Percentiles rank a stretch among this genome's conserved stretches.
These are phyloP conservation scores for Recurvirostra avosetta DNA, from an alignment of 2,113 vertebrate species.

Conservation along the genomic window DNA sequence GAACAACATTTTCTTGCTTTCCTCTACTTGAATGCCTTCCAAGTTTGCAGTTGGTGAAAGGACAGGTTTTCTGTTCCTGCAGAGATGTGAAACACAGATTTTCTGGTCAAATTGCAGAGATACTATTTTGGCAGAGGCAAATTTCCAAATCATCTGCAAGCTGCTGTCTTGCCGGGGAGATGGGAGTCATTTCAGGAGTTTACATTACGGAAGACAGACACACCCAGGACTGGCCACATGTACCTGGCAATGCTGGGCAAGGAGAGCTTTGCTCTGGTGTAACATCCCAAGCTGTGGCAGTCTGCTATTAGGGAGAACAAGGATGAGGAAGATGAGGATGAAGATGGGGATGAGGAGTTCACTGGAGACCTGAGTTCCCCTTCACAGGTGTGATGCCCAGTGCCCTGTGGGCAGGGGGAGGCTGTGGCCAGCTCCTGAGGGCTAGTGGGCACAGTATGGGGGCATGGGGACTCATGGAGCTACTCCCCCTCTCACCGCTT, in stretches of 20 bases:
- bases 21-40: neutral
- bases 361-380: neutral
- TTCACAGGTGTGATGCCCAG: neutral
- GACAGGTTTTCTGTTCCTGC: neutral
- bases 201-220: neutral
- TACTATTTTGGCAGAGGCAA: neutral
- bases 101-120: conserved; percentile 17
- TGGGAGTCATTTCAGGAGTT: neutral
- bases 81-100: neutral
- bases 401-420: neutral
- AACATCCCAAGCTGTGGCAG: neutral
- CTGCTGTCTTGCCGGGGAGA: neutral
- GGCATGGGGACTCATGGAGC: neutral
- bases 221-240: neutral
- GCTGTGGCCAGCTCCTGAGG: neutral
- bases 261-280: neutral
- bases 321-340: neutral
- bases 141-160: neutral
- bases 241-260: fast-evolving
- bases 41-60: neutral
- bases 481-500: neutral
- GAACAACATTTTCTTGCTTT: neutral
- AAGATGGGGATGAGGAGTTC: neutral
- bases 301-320: fast-evolving
- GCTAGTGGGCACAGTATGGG: neutral